Evolutionary conservation across 35 echinoderm and acorn worm genomes (phyloP).

Genomic region (Acanthaster planci): DNA sequence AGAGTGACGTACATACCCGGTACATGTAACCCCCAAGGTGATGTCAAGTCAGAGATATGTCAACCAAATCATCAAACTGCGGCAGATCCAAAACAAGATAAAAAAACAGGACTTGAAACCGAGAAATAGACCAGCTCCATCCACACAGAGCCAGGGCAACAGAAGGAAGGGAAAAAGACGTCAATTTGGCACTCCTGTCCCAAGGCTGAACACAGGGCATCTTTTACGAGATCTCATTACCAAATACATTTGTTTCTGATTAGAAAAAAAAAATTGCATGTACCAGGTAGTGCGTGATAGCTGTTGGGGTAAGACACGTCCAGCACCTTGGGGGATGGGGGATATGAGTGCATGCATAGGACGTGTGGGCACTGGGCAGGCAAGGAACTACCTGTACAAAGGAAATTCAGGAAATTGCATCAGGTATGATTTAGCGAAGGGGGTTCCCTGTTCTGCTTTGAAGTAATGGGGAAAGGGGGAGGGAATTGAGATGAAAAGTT

Average conservation of each 20-base stretch:
- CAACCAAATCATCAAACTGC: too few relatives aligned
- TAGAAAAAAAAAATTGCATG: not conserved
- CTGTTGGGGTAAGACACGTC: not conserved
- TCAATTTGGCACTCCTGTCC: constrained; percentile 1
- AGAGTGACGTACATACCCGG: too few relatives aligned
- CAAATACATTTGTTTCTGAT: constrained; percentile 23
- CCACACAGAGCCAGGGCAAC: too few relatives aligned
- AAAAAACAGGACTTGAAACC: too few relatives aligned
- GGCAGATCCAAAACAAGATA: too few relatives aligned
- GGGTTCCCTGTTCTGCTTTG: too few relatives aligned
- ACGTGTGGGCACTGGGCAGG: not conserved
- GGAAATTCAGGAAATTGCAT: constrained; percentile 11
- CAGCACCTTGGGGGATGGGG: not conserved
- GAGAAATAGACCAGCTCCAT: too few relatives aligned
- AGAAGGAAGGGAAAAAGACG: not conserved
- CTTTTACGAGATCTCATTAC: constrained; percentile 29
- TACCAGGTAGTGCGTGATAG: not conserved
- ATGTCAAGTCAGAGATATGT: too few relatives aligned
- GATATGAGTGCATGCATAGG: not conserved
- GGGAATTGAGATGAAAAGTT: too few relatives aligned
- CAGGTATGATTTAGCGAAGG: not conserved
- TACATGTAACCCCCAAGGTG: too few relatives aligned
- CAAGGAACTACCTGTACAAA: too few relatives aligned
- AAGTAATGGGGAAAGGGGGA: too few relatives aligned
- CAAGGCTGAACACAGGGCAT: not conserved